These are phyloP conservation scores for Panzeria rudis DNA, from an alignment of 2,888 invertebrate species.

Conservation along the genomic window DNA sequence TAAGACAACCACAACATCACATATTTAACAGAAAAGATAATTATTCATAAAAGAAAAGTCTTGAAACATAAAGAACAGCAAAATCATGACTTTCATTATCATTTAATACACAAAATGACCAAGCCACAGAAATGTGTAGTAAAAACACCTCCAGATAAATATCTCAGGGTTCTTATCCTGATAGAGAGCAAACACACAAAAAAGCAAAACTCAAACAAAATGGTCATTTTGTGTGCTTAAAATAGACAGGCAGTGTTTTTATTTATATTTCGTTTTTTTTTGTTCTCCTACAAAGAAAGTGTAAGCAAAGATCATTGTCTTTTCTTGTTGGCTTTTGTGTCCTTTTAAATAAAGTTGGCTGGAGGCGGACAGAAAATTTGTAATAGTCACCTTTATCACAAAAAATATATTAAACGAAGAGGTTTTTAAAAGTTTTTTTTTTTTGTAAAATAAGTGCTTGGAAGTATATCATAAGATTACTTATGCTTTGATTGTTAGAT, in stretches of 20 bases:
- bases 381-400: slow-evolving; percentile 47
- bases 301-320: slow-evolving; percentile 19
- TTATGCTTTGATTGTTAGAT: background rate
- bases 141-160: slow-evolving; percentile 49
- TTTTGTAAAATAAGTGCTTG: background rate
- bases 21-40: slow-evolving; percentile 23
- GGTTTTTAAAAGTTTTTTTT: background rate
- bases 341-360: slow-evolving; percentile 35
- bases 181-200: background rate
- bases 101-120: slow-evolving; percentile 31
- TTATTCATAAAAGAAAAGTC: slow-evolving; percentile 45
- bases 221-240: slow-evolving; percentile 33
- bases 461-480: background rate
- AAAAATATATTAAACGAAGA: background rate
- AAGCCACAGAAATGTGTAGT: background rate
- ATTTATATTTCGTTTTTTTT: slow-evolving; percentile 20
- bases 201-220: slow-evolving; percentile 6
- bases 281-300: background rate
- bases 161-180: slow-evolving; percentile 34
- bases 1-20: slow-evolving; percentile 2
- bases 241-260: background rate
- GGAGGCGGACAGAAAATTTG: slow-evolving; percentile 29
- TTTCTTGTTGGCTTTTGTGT: slow-evolving; percentile 17
- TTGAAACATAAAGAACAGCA: slow-evolving; percentile 34
- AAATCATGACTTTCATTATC: slow-evolving; percentile 64